Conservation (phyloP, 2,797 vertebrate species). For the Ceryle rudis region DNA sequence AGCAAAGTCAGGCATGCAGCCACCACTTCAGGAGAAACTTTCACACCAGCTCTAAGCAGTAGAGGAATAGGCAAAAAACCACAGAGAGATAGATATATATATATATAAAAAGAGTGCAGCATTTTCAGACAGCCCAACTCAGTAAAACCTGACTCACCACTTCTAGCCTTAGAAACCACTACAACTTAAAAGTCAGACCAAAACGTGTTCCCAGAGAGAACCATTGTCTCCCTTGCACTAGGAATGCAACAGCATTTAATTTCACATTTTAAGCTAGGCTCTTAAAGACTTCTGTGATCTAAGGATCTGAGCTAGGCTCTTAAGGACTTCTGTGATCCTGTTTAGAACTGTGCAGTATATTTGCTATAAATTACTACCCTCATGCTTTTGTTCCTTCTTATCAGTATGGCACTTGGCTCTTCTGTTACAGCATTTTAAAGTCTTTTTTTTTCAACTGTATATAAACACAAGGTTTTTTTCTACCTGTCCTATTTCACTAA, state of each 20-base stretch:
- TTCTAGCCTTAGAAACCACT: background rate
- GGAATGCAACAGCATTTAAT: background rate
- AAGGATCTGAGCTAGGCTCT: background rate
- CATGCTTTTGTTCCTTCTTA: background rate
- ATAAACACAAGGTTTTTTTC: background rate
- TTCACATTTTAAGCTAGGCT: fast-evolving
- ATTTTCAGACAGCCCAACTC: background rate
- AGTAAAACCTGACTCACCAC: background rate
- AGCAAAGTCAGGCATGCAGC: background rate
- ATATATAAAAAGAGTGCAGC: background rate
- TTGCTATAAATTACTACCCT: background rate
- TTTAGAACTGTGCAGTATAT: background rate
- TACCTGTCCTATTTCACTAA: background rate
- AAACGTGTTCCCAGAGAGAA: background rate
- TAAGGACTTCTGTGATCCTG: background rate
- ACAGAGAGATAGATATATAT: background rate
- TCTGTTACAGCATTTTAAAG: background rate
- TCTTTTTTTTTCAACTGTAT: background rate
- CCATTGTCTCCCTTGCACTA: background rate
- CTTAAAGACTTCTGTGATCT: background rate
- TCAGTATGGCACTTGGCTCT: background rate
- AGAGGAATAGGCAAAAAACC: background rate
- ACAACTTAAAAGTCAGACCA: background rate
- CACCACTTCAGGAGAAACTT: background rate
- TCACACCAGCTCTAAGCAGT: background rate